Percentiles rank a stretch among this genome's conserved stretches.
Conservation (phyloP, 2,888 invertebrate species). For the Mimumesa dahlbomi region DNA sequence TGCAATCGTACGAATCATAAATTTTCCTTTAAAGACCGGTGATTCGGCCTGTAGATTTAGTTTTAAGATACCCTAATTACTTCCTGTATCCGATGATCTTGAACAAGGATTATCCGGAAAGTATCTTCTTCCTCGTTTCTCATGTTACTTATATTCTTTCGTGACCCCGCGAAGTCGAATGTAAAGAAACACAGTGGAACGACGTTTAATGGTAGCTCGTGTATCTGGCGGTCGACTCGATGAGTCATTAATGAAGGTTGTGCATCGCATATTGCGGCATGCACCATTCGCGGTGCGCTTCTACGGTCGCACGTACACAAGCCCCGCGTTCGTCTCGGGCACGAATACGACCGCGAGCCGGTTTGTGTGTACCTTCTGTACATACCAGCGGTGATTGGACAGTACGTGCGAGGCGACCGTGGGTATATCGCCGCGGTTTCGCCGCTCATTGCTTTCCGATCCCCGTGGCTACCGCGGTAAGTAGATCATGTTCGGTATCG, state of each 20-base stretch:
- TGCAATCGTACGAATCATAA: too few relatives aligned
- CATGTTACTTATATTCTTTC: too few relatives aligned
- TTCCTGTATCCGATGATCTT: too few relatives aligned
- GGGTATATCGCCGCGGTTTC: slow-evolving; percentile 50
- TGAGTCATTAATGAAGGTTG: slow-evolving; percentile 72
- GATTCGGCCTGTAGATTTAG: too few relatives aligned
- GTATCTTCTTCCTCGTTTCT: too few relatives aligned
- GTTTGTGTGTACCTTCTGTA: slow-evolving; percentile 44
- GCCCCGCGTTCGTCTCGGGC: slow-evolving; percentile 14
- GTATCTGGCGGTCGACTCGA: slow-evolving; percentile 52
- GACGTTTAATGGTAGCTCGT: slow-evolving; percentile 51
- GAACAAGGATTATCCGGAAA: too few relatives aligned
- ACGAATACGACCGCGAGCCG: slow-evolving; percentile 45
- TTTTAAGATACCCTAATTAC: too few relatives aligned
- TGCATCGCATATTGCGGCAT: slow-evolving; percentile 64
- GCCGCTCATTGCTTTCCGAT: slow-evolving; percentile 47
- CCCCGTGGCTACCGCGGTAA: slow-evolving; percentile 55
- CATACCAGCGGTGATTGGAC: slow-evolving; percentile 47
- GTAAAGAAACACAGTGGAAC: background rate
- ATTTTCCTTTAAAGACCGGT: too few relatives aligned
- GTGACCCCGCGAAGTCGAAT: background rate
- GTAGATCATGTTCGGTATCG: slow-evolving; percentile 52
- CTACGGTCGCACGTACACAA: slow-evolving; percentile 15
- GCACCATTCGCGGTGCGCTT: slow-evolving; percentile 46
- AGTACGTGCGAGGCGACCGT: slow-evolving; percentile 38